phyloP scores from a whole-genome alignment of 30 jellyfish, hydroid and myxozoan species.

The Turritopsis rubra region DNA sequence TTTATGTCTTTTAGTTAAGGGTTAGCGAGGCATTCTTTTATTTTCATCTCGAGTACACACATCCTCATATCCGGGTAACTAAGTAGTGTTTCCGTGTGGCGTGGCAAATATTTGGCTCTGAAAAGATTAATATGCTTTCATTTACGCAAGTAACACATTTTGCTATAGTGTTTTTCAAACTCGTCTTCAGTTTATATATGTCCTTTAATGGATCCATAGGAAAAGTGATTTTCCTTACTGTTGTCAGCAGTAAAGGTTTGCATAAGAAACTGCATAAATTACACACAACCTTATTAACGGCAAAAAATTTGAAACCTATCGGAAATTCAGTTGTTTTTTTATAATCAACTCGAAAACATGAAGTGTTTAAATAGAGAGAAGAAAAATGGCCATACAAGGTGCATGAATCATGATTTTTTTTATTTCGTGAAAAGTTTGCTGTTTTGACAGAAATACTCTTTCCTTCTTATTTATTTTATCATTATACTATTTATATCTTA shows the following conservation, averaged over 20 bases:
- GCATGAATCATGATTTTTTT: neutral
- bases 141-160: neutral
- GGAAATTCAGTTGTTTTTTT: neutral
- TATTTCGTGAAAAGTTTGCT: neutral
- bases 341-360: neutral
- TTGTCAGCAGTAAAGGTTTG: neutral
- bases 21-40: neutral
- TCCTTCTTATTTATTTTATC: neutral
- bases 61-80: neutral
- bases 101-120: constrained; percentile 1
- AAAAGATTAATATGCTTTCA: neutral
- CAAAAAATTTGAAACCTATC: neutral
- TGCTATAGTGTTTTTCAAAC: neutral
- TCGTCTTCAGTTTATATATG: neutral
- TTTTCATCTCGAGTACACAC: neutral
- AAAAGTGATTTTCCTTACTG: too few species aligned
- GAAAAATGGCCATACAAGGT: neutral
- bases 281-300: neutral
- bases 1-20: neutral
- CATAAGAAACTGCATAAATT: neutral
- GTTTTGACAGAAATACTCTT: neutral
- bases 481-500: neutral
- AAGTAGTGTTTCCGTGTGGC: neutral
- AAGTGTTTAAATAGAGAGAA: neutral
- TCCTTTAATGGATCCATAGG: too few species aligned